A percentile compares a stretch with the other conserved stretches of the same genome.
phyloP scores from a whole-genome alignment of 2,113 vertebrate genomes.

The Daboia siamensis region DNA sequence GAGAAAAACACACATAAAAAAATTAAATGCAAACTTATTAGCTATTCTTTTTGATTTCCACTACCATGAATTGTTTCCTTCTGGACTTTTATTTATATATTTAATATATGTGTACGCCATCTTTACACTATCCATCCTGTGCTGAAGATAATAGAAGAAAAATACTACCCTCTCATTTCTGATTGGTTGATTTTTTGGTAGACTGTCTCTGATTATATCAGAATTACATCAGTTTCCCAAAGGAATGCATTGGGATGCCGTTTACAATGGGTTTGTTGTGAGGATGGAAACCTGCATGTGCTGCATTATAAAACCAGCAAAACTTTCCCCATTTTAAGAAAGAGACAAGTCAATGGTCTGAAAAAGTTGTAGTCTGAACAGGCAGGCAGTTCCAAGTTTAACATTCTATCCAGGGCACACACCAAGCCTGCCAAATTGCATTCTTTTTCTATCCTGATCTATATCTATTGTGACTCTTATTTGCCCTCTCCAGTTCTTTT shows the following conservation, averaged over 20 bases:
- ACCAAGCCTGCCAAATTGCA: background rate
- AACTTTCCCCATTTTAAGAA: background rate
- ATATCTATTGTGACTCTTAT: background rate
- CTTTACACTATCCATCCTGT: background rate
- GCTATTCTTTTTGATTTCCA: background rate
- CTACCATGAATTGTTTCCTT: background rate
- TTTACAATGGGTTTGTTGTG: background rate
- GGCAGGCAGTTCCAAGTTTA: background rate
- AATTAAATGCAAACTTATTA: background rate
- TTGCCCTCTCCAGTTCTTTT: background rate
- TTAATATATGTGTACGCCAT: background rate
- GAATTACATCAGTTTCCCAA: background rate
- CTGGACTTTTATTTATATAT: background rate
- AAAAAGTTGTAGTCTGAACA: background rate
- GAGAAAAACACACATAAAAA: background rate
- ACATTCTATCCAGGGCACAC: background rate
- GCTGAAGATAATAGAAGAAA: background rate
- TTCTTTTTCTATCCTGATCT: background rate
- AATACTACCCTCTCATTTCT: background rate
- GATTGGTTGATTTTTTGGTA: background rate
- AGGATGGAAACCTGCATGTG: background rate
- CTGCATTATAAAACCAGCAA: background rate
- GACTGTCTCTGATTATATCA: background rate
- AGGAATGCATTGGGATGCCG: background rate
- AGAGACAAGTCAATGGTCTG: background rate